These are phyloP conservation scores for Varecia variegata DNA, from an alignment of 2,797 vertebrate species.

Conservation along the genomic window DNA sequence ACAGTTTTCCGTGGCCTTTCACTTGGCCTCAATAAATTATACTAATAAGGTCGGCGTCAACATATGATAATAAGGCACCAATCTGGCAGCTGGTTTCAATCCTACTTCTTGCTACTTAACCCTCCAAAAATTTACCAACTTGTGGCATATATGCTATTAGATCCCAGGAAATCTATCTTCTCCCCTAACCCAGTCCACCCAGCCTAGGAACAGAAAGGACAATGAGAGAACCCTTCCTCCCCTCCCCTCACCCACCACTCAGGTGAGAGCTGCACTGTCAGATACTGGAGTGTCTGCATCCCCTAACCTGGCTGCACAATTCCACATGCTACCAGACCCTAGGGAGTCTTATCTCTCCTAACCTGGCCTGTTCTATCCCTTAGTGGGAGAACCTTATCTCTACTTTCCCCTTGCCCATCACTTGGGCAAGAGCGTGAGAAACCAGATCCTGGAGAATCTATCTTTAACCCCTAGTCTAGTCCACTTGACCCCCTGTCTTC, in stretches of 20 bases:
- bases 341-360: background rate
- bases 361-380: background rate
- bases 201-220: background rate
- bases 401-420: background rate
- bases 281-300: constrained; percentile 24
- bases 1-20: background rate
- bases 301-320: background rate
- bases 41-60: background rate
- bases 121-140: background rate
- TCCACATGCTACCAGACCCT: background rate
- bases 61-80: constrained; percentile 14
- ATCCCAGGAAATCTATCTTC: background rate
- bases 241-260: background rate
- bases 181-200: background rate
- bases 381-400: background rate
- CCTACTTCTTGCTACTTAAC: constrained; percentile 25
- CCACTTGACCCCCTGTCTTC: background rate
- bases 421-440: background rate
- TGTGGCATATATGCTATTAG: background rate
- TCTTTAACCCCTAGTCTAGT: background rate
- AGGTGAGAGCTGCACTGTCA: background rate
- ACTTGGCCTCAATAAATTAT: constrained; percentile 21
- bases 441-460: background rate
- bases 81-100: background rate
- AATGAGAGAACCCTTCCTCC: background rate